These are phyloP conservation scores for Ifrita kowaldi DNA, from an alignment of 2,113 vertebrate species.

Conservation along the genomic window DNA sequence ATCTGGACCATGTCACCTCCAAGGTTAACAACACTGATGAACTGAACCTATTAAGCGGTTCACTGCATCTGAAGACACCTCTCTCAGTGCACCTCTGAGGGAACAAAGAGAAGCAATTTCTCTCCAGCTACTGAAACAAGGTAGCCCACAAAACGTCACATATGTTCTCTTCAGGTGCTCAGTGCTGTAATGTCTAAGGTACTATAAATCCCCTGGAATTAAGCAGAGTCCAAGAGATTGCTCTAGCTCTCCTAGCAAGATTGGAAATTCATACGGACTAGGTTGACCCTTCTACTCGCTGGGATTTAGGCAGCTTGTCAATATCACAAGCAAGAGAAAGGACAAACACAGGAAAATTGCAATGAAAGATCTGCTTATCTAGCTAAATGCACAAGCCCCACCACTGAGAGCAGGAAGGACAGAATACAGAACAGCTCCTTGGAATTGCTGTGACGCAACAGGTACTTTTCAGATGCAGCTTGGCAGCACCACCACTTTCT, in stretches of 20 bases:
- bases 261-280: conserved; percentile 26
- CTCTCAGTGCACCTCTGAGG: neutral
- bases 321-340: conserved; percentile 31
- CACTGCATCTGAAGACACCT: neutral
- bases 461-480: conserved; percentile 16
- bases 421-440: conserved; percentile 35
- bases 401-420: neutral
- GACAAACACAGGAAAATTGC: conserved; percentile 38
- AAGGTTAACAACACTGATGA: neutral
- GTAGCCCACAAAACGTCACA: neutral
- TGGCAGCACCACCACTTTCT: conserved; percentile 1
- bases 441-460: conserved; percentile 35
- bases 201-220: conserved; percentile 5
- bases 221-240: neutral
- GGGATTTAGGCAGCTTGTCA: conserved; percentile 32
- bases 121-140: neutral
- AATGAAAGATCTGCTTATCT: conserved; percentile 54
- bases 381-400: conserved; percentile 25
- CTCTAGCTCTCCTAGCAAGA: neutral
- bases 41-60: neutral
- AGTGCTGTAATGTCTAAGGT: neutral
- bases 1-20: neutral
- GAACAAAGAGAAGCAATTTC: neutral
- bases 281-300: neutral
- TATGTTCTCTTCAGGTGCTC: neutral